These are phyloP conservation scores for Spodoptera frugiperda DNA, from an alignment of 1,140 invertebrate genomes.

Conservation along the genomic window DNA sequence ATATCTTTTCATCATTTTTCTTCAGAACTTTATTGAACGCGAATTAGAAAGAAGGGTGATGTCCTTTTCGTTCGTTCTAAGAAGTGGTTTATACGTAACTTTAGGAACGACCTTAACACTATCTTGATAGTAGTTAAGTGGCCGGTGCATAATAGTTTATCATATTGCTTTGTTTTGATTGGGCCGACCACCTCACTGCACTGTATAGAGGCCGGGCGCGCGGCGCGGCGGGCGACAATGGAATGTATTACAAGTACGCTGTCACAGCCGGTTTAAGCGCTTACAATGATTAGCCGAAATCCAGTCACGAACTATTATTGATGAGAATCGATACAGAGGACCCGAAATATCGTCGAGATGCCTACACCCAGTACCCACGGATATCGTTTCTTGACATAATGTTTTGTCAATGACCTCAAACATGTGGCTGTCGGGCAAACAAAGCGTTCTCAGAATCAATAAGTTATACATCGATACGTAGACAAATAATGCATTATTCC, in stretches of 20 bases:
- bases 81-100: not conserved
- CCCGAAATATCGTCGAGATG: slow-evolving; percentile 11
- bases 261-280: slow-evolving; percentile 58
- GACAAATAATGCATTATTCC: slow-evolving; percentile 52
- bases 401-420: slow-evolving; percentile 36
- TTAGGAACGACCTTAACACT: slow-evolving; percentile 14
- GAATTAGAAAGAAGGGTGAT: slow-evolving; percentile 14
- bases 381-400: slow-evolving; percentile 14
- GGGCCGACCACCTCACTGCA: slow-evolving; percentile 39
- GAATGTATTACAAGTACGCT: slow-evolving; percentile 53
- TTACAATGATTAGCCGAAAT: slow-evolving; percentile 60
- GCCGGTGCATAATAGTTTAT: slow-evolving; percentile 44
- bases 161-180: slow-evolving; percentile 56
- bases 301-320: slow-evolving; percentile 60
- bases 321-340: slow-evolving; percentile 49
- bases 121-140: slow-evolving; percentile 18
- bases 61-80: slow-evolving; percentile 1
- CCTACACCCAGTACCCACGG: slow-evolving; percentile 12
- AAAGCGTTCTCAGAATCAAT: slow-evolving; percentile 43
- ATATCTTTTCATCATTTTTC: slow-evolving; percentile 32
- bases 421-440: slow-evolving; percentile 36
- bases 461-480: slow-evolving; percentile 40
- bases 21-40: slow-evolving; percentile 7
- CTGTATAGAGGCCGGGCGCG: slow-evolving; percentile 42
- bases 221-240: slow-evolving; percentile 42